A percentile compares a stretch with the other conserved stretches of the same genome.
These are phyloP conservation scores for Mobula hypostoma DNA, from an alignment of 2,113 vertebrate species.

Conservation along the genomic window DNA sequence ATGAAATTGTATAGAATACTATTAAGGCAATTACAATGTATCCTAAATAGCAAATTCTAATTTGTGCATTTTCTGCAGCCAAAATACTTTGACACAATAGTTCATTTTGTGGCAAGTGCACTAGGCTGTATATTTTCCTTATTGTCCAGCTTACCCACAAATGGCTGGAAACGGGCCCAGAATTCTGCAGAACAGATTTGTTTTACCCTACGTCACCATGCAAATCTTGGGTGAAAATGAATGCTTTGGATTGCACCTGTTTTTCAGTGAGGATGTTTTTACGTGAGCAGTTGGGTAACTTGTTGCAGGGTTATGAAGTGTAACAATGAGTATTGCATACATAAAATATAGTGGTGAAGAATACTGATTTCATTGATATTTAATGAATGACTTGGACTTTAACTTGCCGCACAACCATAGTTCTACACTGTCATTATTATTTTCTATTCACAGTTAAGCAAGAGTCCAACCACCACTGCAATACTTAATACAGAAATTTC, in stretches of 20 bases:
- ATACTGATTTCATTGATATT: neutral
- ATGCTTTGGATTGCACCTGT: neutral
- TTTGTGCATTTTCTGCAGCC: neutral
- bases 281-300: neutral
- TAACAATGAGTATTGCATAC: neutral
- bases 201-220: neutral
- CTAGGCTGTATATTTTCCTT: neutral
- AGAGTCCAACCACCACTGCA: neutral
- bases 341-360: neutral
- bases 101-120: neutral
- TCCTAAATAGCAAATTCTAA: neutral
- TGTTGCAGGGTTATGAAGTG: neutral
- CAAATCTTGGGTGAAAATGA: neutral
- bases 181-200: neutral
- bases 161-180: neutral
- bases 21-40: neutral
- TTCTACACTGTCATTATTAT: neutral
- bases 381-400: neutral
- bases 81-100: neutral
- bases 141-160: neutral
- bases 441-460: neutral
- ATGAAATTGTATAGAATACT: neutral
- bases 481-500: slow-evolving; percentile 58
- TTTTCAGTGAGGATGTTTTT: neutral
- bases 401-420: neutral